Evolutionary conservation across 2,888 invertebrate genomes (phyloP).

Genomic region (Cacoxenus indagator): DNA sequence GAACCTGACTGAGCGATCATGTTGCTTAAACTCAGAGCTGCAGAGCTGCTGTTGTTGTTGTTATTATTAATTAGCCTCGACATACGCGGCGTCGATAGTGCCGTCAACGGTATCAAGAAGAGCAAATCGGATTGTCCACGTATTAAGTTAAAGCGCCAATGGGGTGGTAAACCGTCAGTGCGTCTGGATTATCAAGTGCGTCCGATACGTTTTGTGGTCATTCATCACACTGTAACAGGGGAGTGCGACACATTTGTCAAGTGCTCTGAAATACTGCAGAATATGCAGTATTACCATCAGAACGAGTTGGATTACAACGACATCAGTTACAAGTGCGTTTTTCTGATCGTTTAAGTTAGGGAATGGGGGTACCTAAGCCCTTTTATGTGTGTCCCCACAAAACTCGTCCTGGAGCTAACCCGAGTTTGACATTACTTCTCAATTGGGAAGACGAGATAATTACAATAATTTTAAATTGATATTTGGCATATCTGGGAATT

Average conservation of each 20-base stretch:
- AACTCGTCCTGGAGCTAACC: too few species aligned
- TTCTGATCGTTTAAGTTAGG: background rate
- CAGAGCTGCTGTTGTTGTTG: background rate
- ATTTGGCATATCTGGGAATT: too few species aligned
- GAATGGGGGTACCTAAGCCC: too few species aligned
- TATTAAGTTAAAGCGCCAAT: conserved; percentile 74
- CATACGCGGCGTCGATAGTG: too few species aligned
- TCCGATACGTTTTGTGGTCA: conserved; percentile 74
- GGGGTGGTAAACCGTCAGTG: conserved; percentile 74
- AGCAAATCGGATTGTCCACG: conserved; percentile 70
- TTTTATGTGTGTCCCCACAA: too few species aligned
- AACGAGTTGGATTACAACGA: conserved; percentile 72
- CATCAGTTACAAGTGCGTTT: conserved; percentile 74
- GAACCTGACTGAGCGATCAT: background rate
- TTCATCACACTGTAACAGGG: conserved; percentile 74
- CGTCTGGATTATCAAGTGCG: conserved; percentile 74
- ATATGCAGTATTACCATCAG: conserved; percentile 74
- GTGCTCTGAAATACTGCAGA: conserved; percentile 72
- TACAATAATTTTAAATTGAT: too few species aligned
- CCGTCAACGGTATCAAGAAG: too few species aligned
- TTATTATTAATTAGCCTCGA: too few species aligned
- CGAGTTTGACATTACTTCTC: too few species aligned
- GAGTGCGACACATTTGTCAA: conserved; percentile 70
- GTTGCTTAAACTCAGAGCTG: background rate
- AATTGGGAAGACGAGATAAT: too few species aligned